These are phyloP conservation scores for Alouatta palliata DNA, from an alignment of 2,113 vertebrate species.

Conservation along the genomic window DNA sequence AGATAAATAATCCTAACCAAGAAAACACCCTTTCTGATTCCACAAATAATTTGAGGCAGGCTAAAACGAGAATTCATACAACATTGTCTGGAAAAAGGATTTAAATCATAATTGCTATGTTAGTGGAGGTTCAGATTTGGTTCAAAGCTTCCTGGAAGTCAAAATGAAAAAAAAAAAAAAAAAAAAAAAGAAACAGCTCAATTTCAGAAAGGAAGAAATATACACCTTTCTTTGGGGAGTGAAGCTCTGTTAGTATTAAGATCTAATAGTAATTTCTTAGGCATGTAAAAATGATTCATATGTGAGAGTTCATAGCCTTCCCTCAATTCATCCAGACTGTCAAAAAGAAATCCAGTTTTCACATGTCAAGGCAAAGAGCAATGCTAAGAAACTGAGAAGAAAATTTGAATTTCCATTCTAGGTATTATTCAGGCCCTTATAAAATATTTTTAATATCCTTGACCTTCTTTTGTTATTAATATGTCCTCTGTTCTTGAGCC, in stretches of 20 bases:
- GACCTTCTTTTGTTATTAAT: not conserved
- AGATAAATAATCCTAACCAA: not conserved
- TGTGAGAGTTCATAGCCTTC: not conserved
- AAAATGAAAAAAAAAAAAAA: not conserved
- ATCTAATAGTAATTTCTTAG: not conserved
- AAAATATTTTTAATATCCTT: not conserved
- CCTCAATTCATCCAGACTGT: not conserved
- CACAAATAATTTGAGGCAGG: not conserved
- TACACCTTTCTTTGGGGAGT: not conserved
- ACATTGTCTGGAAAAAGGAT: not conserved
- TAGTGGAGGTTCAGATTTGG: not conserved
- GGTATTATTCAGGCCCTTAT: not conserved
- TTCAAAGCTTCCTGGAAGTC: not conserved
- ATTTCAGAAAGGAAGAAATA: not conserved
- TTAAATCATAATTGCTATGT: not conserved
- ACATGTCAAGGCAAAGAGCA: not conserved
- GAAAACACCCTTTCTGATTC: not conserved
- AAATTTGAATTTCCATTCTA: not conserved
- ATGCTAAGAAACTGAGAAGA: not conserved
- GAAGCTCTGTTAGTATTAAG: not conserved
- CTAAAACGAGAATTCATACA: not conserved
- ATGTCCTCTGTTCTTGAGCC: not conserved
- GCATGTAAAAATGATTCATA: not conserved
- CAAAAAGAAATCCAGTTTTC: not conserved
- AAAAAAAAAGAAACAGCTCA: not conserved